phyloP scores from a whole-genome alignment of 2,888 invertebrate species.

The Anticlea derivata region DNA sequence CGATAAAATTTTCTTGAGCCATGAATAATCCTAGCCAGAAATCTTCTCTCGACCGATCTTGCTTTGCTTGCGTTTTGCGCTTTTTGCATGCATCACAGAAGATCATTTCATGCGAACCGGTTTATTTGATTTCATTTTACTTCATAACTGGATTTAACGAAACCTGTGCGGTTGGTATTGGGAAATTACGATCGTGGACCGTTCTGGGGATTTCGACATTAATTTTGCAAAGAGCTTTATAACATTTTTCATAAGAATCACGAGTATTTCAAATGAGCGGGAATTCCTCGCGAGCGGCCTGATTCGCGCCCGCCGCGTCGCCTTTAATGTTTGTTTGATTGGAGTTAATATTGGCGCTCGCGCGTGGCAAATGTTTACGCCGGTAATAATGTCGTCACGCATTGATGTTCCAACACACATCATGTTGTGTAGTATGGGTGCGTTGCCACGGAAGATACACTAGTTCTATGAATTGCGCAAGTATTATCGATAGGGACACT shows the following conservation, averaged over 20 bases:
- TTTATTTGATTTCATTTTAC: slow-evolving; percentile 16
- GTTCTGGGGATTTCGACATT: slow-evolving; percentile 3
- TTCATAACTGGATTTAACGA: slow-evolving; percentile 9
- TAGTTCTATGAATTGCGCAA: slow-evolving; percentile 29
- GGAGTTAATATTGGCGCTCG: slow-evolving; percentile 27
- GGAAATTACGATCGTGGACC: slow-evolving; percentile 4
- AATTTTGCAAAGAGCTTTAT: not conserved
- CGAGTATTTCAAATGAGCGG: slow-evolving; percentile 1
- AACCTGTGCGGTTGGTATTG: slow-evolving; percentile 12
- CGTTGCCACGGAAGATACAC: slow-evolving; percentile 14
- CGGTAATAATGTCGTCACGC: slow-evolving; percentile 32
- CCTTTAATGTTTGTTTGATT: slow-evolving; percentile 31
- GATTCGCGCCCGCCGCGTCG: slow-evolving; percentile 29
- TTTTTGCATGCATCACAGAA: slow-evolving; percentile 7
- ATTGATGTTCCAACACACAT: slow-evolving; percentile 25
- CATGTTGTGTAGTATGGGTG: slow-evolving; percentile 20
- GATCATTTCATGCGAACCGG: slow-evolving; percentile 5
- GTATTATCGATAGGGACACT: slow-evolving; percentile 11
- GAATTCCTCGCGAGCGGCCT: slow-evolving; percentile 14
- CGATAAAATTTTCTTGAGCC: slow-evolving; percentile 3
- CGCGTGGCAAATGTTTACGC: slow-evolving; percentile 30
- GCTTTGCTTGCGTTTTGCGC: slow-evolving; percentile 11
- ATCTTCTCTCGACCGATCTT: slow-evolving; percentile 10
- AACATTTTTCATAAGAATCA: not conserved
- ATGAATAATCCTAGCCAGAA: slow-evolving; percentile 5